Conservation (phyloP, 2,888 invertebrate genomes). For the Netelia fuscicornis region DNA sequence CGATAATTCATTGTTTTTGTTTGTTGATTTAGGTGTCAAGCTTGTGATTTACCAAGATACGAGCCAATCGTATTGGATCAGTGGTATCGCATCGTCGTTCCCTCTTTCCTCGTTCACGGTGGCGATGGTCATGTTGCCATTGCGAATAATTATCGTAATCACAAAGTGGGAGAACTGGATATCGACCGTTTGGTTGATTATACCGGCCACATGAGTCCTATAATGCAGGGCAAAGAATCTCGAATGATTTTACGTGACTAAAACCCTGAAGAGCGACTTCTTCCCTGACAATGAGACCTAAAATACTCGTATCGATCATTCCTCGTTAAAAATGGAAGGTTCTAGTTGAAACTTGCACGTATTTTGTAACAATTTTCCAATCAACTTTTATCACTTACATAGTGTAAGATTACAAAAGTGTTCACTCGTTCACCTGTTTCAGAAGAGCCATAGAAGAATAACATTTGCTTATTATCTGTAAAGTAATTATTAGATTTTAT, state of each 20-base stretch:
- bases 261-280: neutral
- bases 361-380: neutral
- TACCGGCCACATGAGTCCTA: conserved; percentile 85
- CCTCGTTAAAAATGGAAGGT: neutral
- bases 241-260: conserved; percentile 85
- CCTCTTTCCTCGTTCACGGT: conserved; percentile 85
- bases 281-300: neutral
- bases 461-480: conserved; percentile 66
- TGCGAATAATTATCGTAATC: conserved; percentile 86
- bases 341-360: neutral
- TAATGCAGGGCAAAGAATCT: conserved; percentile 86
- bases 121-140: conserved; percentile 89
- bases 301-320: neutral
- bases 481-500: neutral
- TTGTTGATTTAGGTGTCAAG: conserved; percentile 85
- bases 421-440: conserved; percentile 59
- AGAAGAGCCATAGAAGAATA: conserved; percentile 67
- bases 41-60: conserved; percentile 89
- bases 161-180: conserved; percentile 86
- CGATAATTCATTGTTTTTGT: neutral
- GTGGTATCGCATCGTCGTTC: conserved; percentile 88
- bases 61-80: conserved; percentile 86
- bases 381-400: neutral
- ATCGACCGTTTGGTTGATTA: conserved; percentile 86
- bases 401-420: neutral